Conservation (phyloP, 2,888 invertebrate species). For the Agriotes lineatus region DNA sequence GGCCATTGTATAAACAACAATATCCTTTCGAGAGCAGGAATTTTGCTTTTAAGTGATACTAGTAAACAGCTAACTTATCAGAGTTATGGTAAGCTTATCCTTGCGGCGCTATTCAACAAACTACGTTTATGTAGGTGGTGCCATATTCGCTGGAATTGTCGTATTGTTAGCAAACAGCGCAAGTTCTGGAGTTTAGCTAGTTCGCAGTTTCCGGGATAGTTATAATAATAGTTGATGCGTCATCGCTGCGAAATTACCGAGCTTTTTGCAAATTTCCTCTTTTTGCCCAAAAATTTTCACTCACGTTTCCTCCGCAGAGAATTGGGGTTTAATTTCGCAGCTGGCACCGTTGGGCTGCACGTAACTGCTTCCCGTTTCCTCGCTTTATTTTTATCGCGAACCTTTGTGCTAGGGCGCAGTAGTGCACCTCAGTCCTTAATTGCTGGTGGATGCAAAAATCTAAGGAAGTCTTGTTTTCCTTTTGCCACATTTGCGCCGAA, state of each 20-base stretch:
- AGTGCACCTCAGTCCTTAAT: neutral
- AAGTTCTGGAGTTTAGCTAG: constrained; percentile 2
- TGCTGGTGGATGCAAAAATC: neutral
- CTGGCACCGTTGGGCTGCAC: constrained; percentile 2
- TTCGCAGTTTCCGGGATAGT: constrained; percentile 1
- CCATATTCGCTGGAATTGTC: neutral
- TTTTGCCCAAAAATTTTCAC: no score
- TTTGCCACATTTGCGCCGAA: no score
- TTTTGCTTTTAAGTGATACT: no score
- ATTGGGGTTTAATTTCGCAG: constrained; percentile 4
- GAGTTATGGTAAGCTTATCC: no score
- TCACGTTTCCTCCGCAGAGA: neutral
- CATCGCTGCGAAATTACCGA: neutral
- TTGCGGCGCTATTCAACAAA: neutral
- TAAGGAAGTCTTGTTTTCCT: no score
- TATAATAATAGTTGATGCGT: neutral
- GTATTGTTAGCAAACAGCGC: constrained; percentile 1
- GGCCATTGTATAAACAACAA: no score
- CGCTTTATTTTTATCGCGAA: constrained; percentile 1
- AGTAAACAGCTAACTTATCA: no score
- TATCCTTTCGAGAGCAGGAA: no score
- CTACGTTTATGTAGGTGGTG: constrained; percentile 2
- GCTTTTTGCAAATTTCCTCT: no score
- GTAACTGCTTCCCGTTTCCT: neutral
- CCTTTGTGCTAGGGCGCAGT: neutral